Evolutionary conservation across 2,797 vertebrate genomes (phyloP), one percentile per base, ranked within the genome.

Genomic region (Botia kubotai): DNA sequence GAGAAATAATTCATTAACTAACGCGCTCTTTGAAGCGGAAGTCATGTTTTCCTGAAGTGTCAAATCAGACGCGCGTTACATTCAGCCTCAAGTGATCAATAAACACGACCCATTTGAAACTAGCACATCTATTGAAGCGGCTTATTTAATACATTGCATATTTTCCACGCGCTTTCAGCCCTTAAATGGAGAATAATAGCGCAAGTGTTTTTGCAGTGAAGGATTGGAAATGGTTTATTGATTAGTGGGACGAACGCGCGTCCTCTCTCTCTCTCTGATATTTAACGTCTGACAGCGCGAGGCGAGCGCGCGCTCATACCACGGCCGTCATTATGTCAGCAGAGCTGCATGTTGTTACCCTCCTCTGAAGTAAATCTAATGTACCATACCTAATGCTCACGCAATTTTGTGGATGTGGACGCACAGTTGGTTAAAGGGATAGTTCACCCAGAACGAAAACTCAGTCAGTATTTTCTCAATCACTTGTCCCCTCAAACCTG

Each of bases 221-320:
- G 68, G 43, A 62, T 71, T 71, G 55, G 14, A 63, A 79, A 79
- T 71, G 43, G 76, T 52, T 71, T 79, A 79, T 79, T 79, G 76
- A 79, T 79, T 62, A 52, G 67, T 63, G 43, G 57, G 57, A 71
- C 1, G 55, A 13, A 10, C 33, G 33, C 4, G 33, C 33, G 1
- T 5, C 33, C 33, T 33, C 33, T 33, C 33, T 3, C 33, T 33
- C 71, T n/a, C 57, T 62, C 16, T 16, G 43, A 29, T 63, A 75
- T 68, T 68, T 77, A 77, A 77, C 19, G 63, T 66, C 46, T 52
- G 52, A 68, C 63, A 57, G 33, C 55, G 52, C 19, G 50, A 57
- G 39, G 11, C 23, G 16, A 63, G 57, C 72, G 19, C 5, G 19
- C 17, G 26, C 17, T 36, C 11, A 19, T 14, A 36, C 50, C 33